phyloP scores from a whole-genome alignment of 2,797 vertebrate genomes.

The Nothura maculosa region DNA sequence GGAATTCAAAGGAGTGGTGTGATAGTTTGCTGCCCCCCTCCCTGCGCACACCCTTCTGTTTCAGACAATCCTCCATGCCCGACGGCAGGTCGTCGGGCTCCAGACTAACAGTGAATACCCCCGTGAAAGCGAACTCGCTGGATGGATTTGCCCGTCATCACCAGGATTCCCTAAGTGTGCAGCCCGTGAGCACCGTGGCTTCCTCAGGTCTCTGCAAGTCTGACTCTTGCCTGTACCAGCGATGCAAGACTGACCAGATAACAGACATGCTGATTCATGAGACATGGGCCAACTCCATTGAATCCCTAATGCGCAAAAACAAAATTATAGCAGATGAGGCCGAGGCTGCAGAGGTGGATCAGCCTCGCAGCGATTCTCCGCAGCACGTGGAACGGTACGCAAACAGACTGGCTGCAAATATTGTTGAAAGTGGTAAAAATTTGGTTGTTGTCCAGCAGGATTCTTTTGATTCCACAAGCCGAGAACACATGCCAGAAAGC shows the following conservation, averaged over 20 bases:
- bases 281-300: slow-evolving; percentile 96
- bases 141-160: slow-evolving; percentile 91
- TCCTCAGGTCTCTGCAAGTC: slow-evolving; percentile 93
- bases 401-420: slow-evolving; percentile 86
- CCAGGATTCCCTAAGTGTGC: slow-evolving; percentile 87
- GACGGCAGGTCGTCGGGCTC: slow-evolving; percentile 89
- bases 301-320: slow-evolving; percentile 97
- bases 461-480: slow-evolving; percentile 53
- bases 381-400: slow-evolving; percentile 86
- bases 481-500: slow-evolving; percentile 78
- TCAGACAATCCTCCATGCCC: slow-evolving; percentile 93
- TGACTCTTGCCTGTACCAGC: slow-evolving; percentile 95
- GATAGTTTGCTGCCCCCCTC: slow-evolving; percentile 88
- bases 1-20: slow-evolving; percentile 91
- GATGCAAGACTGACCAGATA: slow-evolving; percentile 90
- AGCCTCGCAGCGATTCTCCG: slow-evolving; percentile 79
- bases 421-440: slow-evolving; percentile 87
- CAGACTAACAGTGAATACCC: slow-evolving; percentile 89
- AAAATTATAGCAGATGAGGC: slow-evolving; percentile 91
- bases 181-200: slow-evolving; percentile 83
- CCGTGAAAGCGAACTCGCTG: slow-evolving; percentile 96
- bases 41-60: slow-evolving; percentile 87
- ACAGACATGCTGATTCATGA: slow-evolving; percentile 96
- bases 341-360: slow-evolving; percentile 82
- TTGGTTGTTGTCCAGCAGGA: slow-evolving; percentile 85